Conservation (phyloP, 2,888 invertebrate genomes). For the Tillus elongatus region DNA sequence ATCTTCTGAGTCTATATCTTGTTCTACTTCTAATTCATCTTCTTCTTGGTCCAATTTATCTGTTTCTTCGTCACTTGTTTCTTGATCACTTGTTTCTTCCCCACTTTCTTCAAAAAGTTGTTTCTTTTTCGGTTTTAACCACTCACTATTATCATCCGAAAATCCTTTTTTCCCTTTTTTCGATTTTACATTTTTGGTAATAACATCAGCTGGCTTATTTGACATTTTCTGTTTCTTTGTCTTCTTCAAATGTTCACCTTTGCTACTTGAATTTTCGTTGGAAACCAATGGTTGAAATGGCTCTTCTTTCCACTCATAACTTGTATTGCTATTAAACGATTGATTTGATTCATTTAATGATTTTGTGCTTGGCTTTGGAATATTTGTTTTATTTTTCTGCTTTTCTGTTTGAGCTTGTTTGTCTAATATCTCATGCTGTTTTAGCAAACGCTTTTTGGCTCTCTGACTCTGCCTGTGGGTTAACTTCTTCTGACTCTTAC, state of each 20-base stretch:
- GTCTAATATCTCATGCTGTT: slow-evolving; percentile 23
- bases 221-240: slow-evolving; percentile 19
- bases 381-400: too few species aligned
- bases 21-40: slow-evolving; percentile 29
- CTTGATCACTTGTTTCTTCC: slow-evolving; percentile 26
- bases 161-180: slow-evolving; percentile 44
- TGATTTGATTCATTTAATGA: too few species aligned
- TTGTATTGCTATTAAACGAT: too few species aligned
- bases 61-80: slow-evolving; percentile 24
- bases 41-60: slow-evolving; percentile 24
- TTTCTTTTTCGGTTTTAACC: slow-evolving; percentile 55
- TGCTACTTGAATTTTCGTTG: slow-evolving; percentile 13
- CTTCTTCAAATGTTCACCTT: slow-evolving; percentile 16
- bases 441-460: slow-evolving; percentile 29
- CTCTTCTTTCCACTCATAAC: slow-evolving; percentile 10
- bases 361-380: too few species aligned
- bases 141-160: slow-evolving; percentile 62
- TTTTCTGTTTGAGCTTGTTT: too few species aligned
- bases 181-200: slow-evolving; percentile 29
- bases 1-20: slow-evolving; percentile 24
- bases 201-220: slow-evolving; percentile 31
- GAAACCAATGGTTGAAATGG: slow-evolving; percentile 15
- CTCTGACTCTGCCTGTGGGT: slow-evolving; percentile 45
- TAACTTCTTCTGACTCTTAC: slow-evolving; percentile 48
- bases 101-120: slow-evolving; percentile 19